Evolutionary conservation across 2,888 invertebrate genomes (phyloP), one percentile per base, ranked within the genome.

Genomic region (Boloria selene): DNA sequence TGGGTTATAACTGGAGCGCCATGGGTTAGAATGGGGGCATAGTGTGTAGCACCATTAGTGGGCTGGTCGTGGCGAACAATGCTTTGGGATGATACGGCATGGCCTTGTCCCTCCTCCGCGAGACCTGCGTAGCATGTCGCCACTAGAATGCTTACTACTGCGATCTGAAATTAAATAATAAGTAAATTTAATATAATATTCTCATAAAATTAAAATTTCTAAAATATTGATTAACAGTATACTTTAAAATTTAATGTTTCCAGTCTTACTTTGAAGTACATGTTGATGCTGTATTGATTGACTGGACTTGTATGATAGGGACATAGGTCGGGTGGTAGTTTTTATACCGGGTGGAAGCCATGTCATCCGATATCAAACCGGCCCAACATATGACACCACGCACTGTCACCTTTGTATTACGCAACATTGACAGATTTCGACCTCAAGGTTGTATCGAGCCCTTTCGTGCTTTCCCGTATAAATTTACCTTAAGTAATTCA

Each of bases 91-190:
- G 92, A 91, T 16, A 92, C 77, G 4, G 90, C 89, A 5, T 79
- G 78, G 5, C 79, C 80, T 26, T 90, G 86, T 7, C 84, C 81
- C 4, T 87, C 80, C 16, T 86, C 84, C 47, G 93, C 76, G 2
- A 86, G 65, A 42, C 89, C 93, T 2, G 91, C 93, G 66, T 89
- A 89, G 79, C 92, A 92, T 38, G 82, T 74, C 1, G 92, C 93
- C 74, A 93, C 78, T 47, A 93, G 68, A 56, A 84, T 80, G 75
- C 86, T 83, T 73, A 93, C 70, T 51, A 88, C 75, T 71, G 86
- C 73, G 61, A 93, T 80, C 93, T 94, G 82, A 45, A 81, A 38
- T 38, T 10, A 77, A 68, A 62, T 50, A 65, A 13, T 59, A 51
- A 42, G 52, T 52, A 10, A 7, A 7, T 50, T 22, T 22, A 22